Evolutionary conservation across 2,797 vertebrate species (phyloP), one percentile per base, ranked within the genome.

Genomic region (Chlorospingus flavigularis): DNA sequence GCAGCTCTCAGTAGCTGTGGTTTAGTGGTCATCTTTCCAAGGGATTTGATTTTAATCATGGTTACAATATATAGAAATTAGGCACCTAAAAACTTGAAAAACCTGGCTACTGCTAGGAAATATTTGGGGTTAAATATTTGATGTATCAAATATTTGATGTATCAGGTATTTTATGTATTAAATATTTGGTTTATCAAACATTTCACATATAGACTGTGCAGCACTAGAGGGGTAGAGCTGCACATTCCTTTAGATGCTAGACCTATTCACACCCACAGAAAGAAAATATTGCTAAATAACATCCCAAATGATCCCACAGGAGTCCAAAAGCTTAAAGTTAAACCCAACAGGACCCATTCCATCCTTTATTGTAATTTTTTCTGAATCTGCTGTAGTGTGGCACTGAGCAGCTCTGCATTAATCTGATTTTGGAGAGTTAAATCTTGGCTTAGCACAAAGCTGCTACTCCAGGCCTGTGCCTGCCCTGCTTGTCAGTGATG

Each of bases 341-440:
- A 89, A 50, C 9, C n/a, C 48, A 74, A 4, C 24, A 74, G 74
- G 26, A 47, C 50, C 21, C 17, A 1, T 4, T 4, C 17, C 33
- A 18, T 48, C 40, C 24, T 60, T 80, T 55, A 31, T 10, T 53
- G 47, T 39, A 0, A 4, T 79, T 79, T 82, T 72, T 70, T 17
- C 4, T 1, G 1, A 30, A 11, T 50, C 47, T 86, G 77, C 63
- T 89, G 71, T 58, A 3, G 3, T 3, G 74, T 48, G 93, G 39
- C 60, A 7, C 23, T 7, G 58, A 42, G 61, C 33, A 86, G 63
- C 82, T 21, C 9, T 13, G 74, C 37, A 14, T 75, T 66, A 65
- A 72, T 77, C 76, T 76, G 33, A 33, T 76, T 94, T 86, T 77
- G 85, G 73, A 13, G 86, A 77, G 54, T 61, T 77, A 68, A 77